Base-by-base conservation (phyloP, 1,140 invertebrate genomes). In the Pogonomyrmex californicus region DNA sequence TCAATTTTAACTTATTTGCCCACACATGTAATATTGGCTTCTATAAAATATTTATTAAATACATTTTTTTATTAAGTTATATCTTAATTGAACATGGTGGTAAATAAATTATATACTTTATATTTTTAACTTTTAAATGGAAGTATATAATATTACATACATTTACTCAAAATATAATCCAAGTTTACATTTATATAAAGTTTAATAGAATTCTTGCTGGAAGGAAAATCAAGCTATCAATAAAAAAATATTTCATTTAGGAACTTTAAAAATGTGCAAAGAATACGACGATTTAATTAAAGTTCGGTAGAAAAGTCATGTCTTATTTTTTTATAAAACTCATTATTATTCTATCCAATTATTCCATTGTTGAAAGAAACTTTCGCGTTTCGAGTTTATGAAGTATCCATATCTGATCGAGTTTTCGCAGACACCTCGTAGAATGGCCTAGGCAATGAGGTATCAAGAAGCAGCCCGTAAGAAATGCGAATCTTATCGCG, bases 181-280 rank as follows among this genome's bases (percentile, higher is more conserved):
- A 5, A 73, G 0, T 73, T 71, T 73, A 71, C 17, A 65, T 65
- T 71, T 12, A 56, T 73, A 41, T 54, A 56, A 73, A 33, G 10
- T 73, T 73, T 23, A 73, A 56, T 38, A 56, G 9, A 73, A 56
- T 3, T 7, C 0, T 56, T 33, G 23, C 10, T 54, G 54, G 49
- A 73, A 1, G 5, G 36, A 9, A 1, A 0, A 41, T 36, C 17
- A 41, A 41, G n/a, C 44, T 66, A 66, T 44, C 23, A 44, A 23
- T 23, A 65, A 65, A 6, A 23, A 65, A 65, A 65, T 44, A 9
- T 73, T 73, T 73, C 54, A 73, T 41, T 73, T 38, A 56, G 0
- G 4, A 73, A 56, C 33, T 38, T 73, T 56, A 23, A 17, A 73
- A 54, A 66, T 66, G 36, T 66, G 14, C 14, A 33, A 54, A 17